Evolutionary conservation across 2,797 vertebrate genomes (phyloP), one percentile per base, ranked within the genome.

Genomic region (Merluccius polli): DNA sequence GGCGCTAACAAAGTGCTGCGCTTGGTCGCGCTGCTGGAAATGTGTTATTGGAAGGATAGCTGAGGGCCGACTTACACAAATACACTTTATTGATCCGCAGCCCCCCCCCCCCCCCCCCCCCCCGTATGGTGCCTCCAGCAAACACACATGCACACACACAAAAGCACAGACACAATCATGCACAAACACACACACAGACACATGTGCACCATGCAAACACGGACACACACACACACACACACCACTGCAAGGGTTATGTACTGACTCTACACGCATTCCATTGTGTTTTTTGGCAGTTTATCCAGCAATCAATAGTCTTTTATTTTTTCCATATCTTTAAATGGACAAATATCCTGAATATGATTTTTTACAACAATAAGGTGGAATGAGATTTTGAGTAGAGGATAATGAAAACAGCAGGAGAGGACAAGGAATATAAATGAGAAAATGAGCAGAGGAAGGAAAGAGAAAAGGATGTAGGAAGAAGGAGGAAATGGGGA

Each of bases 31-130:
- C 91, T 86, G 91, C 89, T 93, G 91, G 94, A 95, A 95, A 95
- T 88, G 83, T 91, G 92, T 94, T 94, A 95, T 95, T 95, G 95
- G 90, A 93, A 94, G 93, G 93, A 93, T 94, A 91, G 93, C 90
- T 93, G 91, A 88, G 86, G 92, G 92, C 93, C 87, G 89, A 92
- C 91, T 92, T 89, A 92, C 90, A 91, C 90, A 92, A 88, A 92
- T 90, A 90, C 90, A 87, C 82, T 90, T 89, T 91, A 94, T 93
- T 89, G 93, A 94, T 94, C 92, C 81, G 77, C 72, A 74, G 82
- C 83, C 81, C 82, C 88, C 88, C 82, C 82, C 85, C 82, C 81
- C 85, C 82, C 83, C 81, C 82, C 88, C 88, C 82, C 82, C 85
- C 82, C 81, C 85, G 79, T 84, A 87, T 79, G 88, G 78, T 38